Evolutionary conservation across 2,797 vertebrate species (phyloP), one percentile per base, ranked within the genome.

Genomic region (Hemibagrus guttatus): DNA sequence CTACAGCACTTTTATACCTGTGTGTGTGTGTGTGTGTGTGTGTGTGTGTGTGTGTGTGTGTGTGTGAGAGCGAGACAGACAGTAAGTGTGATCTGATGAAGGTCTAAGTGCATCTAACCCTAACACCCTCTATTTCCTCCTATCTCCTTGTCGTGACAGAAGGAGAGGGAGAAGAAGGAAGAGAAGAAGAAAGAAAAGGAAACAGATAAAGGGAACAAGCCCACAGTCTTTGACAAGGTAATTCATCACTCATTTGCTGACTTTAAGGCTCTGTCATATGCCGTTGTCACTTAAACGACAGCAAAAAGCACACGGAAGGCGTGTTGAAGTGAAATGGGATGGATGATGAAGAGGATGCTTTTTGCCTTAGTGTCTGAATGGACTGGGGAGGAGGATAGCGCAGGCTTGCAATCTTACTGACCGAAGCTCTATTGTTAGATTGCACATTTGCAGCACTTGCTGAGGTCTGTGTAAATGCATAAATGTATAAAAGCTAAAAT

Each of bases 131-230:
- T 79, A 16, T 84, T 86, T 78, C 80, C 3, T 79, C 5, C 23
- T 28, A 64, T 63, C 28, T 85, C 75, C 11, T 49, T 31, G 23
- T 84, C 66, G 17, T 84, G 86, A 85, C 93, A 98, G 98, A 98
- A 96, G 92, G 97, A 99, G 92, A 96, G 96, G 85, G 97, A 97
- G 90, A 98, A 96, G 92, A 97, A 97, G 90, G 97, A 98, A 90
- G 97, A 98, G 86, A 98, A 96, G 93, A 98, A 97, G 93, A 96
- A 92, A 92, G 97, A 98, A 78, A 97, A 93, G 92, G 97, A 98
- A 58, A 88, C 91, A 52, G 97, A 98, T 91, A 98, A 96, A 93
- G 76, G 93, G 84, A 93, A 94, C 78, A 97, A 96, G 91, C 93
- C 94, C 52, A 92, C 95, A 91, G 90, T 92, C 90, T 93, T 93